Evolutionary conservation across 2,797 vertebrate genomes (phyloP), one percentile per base, ranked within the genome.

Genomic region (Eulemur rubriventer): DNA sequence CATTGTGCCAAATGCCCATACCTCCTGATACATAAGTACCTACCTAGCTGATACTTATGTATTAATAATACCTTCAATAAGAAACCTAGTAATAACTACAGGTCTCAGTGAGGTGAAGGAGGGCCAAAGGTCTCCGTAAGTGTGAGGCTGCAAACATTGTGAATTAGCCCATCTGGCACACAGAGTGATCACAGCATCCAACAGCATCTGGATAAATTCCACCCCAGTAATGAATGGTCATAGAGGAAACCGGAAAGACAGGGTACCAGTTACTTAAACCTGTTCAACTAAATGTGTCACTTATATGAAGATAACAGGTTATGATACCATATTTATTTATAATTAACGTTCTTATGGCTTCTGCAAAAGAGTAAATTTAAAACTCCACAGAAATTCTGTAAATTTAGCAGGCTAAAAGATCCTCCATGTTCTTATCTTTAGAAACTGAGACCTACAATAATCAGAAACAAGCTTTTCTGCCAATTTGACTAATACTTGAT

Each of bases 321-420:
- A 57, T 82, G 67, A 84, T 22, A 69, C 33, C 14, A 61, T 59
- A 46, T 61, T 69, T 91, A 65, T 59, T 86, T 89, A 61, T 70
- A 94, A 91, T 82, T 93, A 91, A 72, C 48, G 81, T 82, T 76
- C 26, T 78, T 83, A 94, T 2, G 6, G 11, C 84, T 94, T 92
- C 41, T 91, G 16, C 46, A 94, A 12, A 65, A 52, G 8, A 38
- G n/a, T 76, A 89, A 72, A 50, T 87, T 82, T 26, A 89, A 95
- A 96, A 83, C 6, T 1, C 50, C 38, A 95, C 26, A 65, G 55
- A 87, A 94, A 70, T 38, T 67, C 63, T 24, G 2, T 67, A 83
- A 94, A n/a, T 65, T 65, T 65, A 92, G 35, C 70, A 88, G 30
- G 43, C 50, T 83, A 88, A 96, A 59, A n/a, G 33, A 61, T 80